phyloP scores from a whole-genome alignment of 2,797 vertebrate species.

The Sebastes minor region DNA sequence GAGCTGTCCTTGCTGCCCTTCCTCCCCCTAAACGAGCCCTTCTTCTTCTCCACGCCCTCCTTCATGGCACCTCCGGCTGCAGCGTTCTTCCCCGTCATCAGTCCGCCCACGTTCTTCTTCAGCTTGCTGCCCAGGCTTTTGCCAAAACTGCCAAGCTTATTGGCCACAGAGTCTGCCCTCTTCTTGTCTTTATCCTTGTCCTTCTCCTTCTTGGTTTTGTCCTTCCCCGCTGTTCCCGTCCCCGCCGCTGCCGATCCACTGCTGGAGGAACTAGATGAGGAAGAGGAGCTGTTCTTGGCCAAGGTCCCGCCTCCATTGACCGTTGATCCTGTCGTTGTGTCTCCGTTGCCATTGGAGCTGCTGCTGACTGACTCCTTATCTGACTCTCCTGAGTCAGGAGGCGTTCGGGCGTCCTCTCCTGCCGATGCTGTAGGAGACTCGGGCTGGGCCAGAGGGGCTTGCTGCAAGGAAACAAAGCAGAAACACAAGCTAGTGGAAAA shows the following conservation, averaged over 20 bases:
- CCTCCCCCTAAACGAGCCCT: slow-evolving; percentile 86
- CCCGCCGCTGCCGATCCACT: slow-evolving; percentile 62
- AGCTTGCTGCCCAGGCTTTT: slow-evolving; percentile 96
- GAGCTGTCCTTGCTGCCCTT: slow-evolving; percentile 91
- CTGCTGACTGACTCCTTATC: slow-evolving; percentile 98
- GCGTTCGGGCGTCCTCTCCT: slow-evolving; percentile 90
- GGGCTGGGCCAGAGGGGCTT: slow-evolving; percentile 94
- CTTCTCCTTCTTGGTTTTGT: slow-evolving; percentile 81
- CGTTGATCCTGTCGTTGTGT: slow-evolving; percentile 57
- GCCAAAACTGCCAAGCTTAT: slow-evolving; percentile 96
- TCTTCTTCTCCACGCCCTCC: slow-evolving; percentile 90
- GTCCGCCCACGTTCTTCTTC: slow-evolving; percentile 94
- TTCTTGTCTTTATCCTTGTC: slow-evolving; percentile 92
- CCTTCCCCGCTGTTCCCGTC: slow-evolving; percentile 65
- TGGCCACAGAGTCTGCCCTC: slow-evolving; percentile 93
- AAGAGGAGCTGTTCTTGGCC: slow-evolving; percentile 78
- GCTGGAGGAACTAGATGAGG: slow-evolving; percentile 81
- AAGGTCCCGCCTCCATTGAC: slow-evolving; percentile 58
- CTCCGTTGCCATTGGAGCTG: slow-evolving; percentile 90
- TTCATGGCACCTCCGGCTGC: slow-evolving; percentile 66
- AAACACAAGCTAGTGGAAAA: slow-evolving; percentile 9
- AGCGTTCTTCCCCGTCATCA: slow-evolving; percentile 89
- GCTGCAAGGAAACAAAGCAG: slow-evolving; percentile 48
- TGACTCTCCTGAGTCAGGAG: slow-evolving; percentile 92
- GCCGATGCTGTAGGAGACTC: slow-evolving; percentile 95